A percentile compares a stretch with the other conserved stretches of the same genome.
Evolutionary conservation across 2,888 invertebrate species (phyloP).

Genomic region (Sesia bembeciformis): DNA sequence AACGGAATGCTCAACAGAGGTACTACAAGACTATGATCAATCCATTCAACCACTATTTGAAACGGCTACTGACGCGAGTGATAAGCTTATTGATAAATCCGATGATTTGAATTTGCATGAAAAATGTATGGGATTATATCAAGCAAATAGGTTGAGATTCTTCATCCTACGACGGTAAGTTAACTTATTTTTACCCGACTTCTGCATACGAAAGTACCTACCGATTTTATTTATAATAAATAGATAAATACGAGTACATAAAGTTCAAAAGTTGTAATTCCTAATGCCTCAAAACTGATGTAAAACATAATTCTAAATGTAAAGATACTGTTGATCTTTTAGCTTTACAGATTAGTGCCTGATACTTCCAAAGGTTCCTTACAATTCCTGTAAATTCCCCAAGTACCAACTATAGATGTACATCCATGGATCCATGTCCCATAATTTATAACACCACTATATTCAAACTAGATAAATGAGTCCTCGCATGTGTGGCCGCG

Average conservation of each 20-base stretch:
- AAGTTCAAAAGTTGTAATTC: too few relatives aligned
- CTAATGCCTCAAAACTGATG: slow-evolving; percentile 15
- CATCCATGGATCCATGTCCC: too few relatives aligned
- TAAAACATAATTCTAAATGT: slow-evolving; percentile 27
- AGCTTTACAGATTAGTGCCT: slow-evolving; percentile 11
- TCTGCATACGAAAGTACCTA: too few relatives aligned
- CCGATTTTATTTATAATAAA: too few relatives aligned
- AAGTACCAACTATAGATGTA: too few relatives aligned
- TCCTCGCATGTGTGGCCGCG: too few relatives aligned
- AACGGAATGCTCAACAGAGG: not conserved
- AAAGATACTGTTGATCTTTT: slow-evolving; percentile 29
- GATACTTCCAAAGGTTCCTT: too few relatives aligned
- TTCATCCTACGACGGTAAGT: slow-evolving; percentile 49
- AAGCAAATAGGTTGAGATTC: slow-evolving; percentile 41
- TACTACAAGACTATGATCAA: not conserved
- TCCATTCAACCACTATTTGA: not conserved
- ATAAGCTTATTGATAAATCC: not conserved
- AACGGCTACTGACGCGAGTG: not conserved
- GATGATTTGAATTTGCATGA: slow-evolving; percentile 19
- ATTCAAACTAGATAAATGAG: too few relatives aligned
- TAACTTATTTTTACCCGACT: not conserved
- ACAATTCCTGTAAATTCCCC: too few relatives aligned
- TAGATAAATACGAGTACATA: too few relatives aligned
- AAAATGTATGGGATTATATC: slow-evolving; percentile 41
- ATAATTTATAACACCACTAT: too few relatives aligned